Evolutionary conservation across 2,113 vertebrate species (phyloP), one percentile per base, ranked within the genome.

Genomic region (Zosterops lateralis): DNA sequence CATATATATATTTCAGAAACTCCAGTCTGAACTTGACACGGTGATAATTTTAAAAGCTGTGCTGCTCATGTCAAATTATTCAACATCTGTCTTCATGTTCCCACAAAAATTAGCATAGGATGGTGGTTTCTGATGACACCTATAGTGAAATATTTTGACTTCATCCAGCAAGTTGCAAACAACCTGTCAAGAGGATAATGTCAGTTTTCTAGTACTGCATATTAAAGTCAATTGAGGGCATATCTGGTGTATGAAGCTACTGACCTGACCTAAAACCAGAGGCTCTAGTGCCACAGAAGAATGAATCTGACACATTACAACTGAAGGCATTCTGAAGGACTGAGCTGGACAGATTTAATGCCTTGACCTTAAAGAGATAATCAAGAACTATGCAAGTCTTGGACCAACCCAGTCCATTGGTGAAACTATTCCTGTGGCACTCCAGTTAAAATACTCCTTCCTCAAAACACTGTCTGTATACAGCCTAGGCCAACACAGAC

Each of bases 91-190:
- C 98, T 98, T 98, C 98, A 96, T 97, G 98, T 97, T 98, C 97
- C 94, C 97, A 98, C 96, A 97, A 97, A 98, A 98, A 98, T 98
- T 98, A 98, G 98, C 98, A 98, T 98, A 98, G 97, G 97, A 98
- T 98, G 96, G 98, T 98, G 97, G 97, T 97, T 98, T 97, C 97
- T 97, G 97, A 97, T 97, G 98, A 98, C 97, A 98, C 97, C 96
- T 98, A 94, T 95, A 95, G 97, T 98, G 97, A 98, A 98, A 98
- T 98, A 98, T 98, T 98, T 98, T 98, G 97, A 98, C 97, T 98
- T 97, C 96, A 91, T 97, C 97, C 97, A 97, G 97, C 96, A 97
- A 97, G 97, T 97, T 98, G 97, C 98, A 98, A 98, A 97, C 97
- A 98, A 98, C 96, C 97, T 98, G 98, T 98, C 98, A 98, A 96